These are phyloP conservation scores for Formica selysi DNA, from an alignment of 1,140 invertebrate genomes.

Conservation along the genomic window DNA sequence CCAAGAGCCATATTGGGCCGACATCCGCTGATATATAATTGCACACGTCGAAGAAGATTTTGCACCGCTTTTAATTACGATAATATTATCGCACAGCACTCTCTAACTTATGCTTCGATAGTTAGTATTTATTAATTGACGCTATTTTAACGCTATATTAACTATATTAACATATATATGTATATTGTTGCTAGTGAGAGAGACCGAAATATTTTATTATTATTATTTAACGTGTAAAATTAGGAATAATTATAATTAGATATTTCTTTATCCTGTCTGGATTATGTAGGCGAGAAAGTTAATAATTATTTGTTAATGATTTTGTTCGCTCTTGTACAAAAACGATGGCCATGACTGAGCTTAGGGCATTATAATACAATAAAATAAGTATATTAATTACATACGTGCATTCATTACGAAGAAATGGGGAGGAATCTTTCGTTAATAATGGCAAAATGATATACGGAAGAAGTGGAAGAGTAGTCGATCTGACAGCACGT, in stretches of 20 bases:
- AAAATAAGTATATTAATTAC: conserved; percentile 23
- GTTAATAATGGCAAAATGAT: not conserved
- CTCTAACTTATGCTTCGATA: conserved; percentile 10
- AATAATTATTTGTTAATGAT: not conserved
- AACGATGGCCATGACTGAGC: conserved; percentile 20
- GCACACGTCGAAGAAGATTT: not conserved
- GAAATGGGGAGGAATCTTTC: not conserved
- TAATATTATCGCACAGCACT: not conserved
- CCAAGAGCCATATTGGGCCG: conserved; percentile 82
- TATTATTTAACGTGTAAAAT: too few relatives aligned
- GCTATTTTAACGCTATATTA: not conserved
- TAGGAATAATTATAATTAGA: not conserved
- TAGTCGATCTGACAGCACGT: not conserved
- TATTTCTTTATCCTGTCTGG: not conserved
- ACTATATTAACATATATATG: not conserved
- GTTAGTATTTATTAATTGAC: not conserved
- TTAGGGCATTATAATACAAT: not conserved
- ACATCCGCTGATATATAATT: conserved; percentile 64
- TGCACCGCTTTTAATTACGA: conserved; percentile 27
- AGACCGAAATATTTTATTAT: too few relatives aligned
- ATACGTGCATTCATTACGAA: not conserved
- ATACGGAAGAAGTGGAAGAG: not conserved
- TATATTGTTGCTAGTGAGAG: too few relatives aligned
- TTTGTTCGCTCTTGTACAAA: not conserved
- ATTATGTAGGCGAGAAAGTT: not conserved